Conservation (phyloP, 2,113 vertebrate species). For the Circaetus gallicus region DNA sequence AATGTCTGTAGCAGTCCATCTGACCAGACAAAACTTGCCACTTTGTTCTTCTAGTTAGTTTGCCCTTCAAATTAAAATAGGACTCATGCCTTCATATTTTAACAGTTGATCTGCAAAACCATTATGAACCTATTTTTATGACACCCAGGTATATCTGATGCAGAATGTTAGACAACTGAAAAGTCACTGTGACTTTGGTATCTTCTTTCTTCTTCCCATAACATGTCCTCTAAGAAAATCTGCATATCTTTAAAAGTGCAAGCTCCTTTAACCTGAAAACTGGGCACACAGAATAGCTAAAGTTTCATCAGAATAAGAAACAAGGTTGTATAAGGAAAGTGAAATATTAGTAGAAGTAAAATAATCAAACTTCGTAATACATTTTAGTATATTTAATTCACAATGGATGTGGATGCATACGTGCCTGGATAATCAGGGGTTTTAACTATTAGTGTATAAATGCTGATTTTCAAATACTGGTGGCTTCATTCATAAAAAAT, state of each 20-base stretch:
- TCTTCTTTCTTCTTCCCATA: not conserved
- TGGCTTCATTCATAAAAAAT: not conserved
- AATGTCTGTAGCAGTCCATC: not conserved
- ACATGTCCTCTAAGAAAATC: not conserved
- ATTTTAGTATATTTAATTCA: not conserved
- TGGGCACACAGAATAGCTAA: not conserved
- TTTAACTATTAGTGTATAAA: not conserved
- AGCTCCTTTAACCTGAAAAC: not conserved
- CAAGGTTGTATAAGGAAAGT: not conserved
- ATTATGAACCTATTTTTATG: not conserved
- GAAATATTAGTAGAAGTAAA: not conserved
- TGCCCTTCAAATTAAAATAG: not conserved
- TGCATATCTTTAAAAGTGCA: not conserved
- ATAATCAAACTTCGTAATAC: not conserved
- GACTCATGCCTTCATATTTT: not conserved
- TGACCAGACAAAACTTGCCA: not conserved
- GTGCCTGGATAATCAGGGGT: not conserved
- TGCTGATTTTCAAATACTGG: not conserved
- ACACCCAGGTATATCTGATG: not conserved
- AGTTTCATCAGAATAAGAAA: not conserved
- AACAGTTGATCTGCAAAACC: not conserved
- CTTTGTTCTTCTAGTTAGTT: not conserved
- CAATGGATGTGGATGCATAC: no score
- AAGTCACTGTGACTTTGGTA: not conserved
- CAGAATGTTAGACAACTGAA: not conserved